Evolutionary conservation across 2,797 vertebrate species (phyloP).

Genomic region (Ctenosaura bakeri): DNA sequence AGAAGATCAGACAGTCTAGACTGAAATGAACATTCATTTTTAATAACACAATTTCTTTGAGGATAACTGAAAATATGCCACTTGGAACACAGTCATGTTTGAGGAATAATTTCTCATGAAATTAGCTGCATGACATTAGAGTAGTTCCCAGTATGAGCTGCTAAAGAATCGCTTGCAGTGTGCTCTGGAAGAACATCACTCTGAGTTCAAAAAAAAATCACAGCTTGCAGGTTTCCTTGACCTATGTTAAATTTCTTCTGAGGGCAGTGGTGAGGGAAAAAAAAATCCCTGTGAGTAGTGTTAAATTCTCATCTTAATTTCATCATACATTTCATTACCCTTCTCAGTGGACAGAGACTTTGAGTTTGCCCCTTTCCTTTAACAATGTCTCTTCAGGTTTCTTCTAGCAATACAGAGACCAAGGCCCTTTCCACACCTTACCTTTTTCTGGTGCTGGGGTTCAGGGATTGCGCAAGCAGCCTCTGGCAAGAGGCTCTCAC

Average conservation of each 20-base stretch:
- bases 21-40: constrained; percentile 2
- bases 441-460: too few species aligned
- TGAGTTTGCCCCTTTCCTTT: not conserved
- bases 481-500: too few species aligned
- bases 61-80: constrained; percentile 35
- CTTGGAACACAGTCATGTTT: constrained; percentile 19
- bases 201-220: not conserved
- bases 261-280: not conserved
- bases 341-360: not conserved
- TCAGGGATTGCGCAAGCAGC: too few species aligned
- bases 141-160: not conserved
- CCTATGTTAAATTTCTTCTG: not conserved
- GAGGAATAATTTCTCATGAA: constrained; percentile 29
- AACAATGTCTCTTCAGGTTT: not conserved
- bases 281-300: too few species aligned
- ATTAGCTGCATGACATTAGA: not conserved
- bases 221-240: not conserved
- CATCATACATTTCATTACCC: not conserved
- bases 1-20: constrained; percentile 7
- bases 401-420: not conserved
- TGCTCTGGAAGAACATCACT: not conserved
- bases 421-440: too few species aligned
- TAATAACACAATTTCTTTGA: constrained; percentile 35
- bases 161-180: not conserved
- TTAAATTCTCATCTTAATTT: not conserved